Conservation (phyloP, 2,888 invertebrate species). For the Mallateleia sp. region DNA sequence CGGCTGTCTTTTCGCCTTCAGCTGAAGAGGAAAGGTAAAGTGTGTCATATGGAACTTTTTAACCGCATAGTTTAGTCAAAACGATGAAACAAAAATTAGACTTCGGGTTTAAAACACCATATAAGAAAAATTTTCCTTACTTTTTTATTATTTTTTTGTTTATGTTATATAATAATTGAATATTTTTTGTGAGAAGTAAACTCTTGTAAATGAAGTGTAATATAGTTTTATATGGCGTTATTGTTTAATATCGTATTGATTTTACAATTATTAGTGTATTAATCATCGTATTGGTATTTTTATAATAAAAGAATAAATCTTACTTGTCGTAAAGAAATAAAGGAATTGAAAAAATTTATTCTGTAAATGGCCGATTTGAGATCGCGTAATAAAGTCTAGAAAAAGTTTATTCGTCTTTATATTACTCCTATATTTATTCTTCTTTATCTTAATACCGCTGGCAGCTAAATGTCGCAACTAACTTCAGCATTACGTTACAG, state of each 20-base stretch:
- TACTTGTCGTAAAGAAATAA: no score
- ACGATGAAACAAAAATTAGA: constrained; percentile 31
- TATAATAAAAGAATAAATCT: no score
- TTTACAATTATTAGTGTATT: no score
- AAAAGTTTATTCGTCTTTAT: constrained; percentile 20
- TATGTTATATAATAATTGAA: not conserved
- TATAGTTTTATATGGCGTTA: no score
- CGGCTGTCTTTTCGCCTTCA: constrained; percentile 45
- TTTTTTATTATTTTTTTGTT: not conserved
- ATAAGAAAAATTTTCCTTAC: no score
- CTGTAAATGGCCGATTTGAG: not conserved
- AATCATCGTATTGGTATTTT: no score
- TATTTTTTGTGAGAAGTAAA: no score
- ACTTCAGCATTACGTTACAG: constrained; percentile 7
- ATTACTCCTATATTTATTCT: constrained; percentile 24
- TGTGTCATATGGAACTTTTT: constrained; percentile 67
- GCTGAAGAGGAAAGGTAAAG: constrained; percentile 54
- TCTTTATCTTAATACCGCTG: constrained; percentile 19
- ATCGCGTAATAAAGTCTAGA: constrained; percentile 10
- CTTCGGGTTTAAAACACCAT: no score
- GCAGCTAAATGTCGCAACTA: constrained; percentile 7
- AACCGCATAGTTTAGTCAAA: constrained; percentile 56
- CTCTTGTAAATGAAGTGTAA: no score
- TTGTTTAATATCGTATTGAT: no score
- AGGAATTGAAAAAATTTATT: not conserved